phyloP scores from a whole-genome alignment of 1,140 invertebrate genomes.

The Magallana gigas region DNA sequence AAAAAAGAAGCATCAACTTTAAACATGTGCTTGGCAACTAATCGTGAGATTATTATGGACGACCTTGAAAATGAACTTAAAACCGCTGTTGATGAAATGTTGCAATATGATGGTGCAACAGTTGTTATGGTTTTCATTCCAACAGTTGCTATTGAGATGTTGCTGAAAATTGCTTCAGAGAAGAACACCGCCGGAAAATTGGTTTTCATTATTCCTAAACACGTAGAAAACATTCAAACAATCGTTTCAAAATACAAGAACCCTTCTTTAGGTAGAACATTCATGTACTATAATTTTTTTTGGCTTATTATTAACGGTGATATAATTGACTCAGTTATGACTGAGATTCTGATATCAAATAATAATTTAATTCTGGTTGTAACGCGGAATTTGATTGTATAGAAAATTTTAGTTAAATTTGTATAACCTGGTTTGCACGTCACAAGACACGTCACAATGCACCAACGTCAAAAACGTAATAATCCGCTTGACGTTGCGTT shows the following conservation, averaged over 20 bases:
- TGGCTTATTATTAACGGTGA: neutral
- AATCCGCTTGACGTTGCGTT: too few species aligned
- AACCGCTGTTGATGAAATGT: slow-evolving; percentile 21
- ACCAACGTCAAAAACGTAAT: too few species aligned
- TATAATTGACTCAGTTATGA: neutral
- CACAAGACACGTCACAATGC: too few species aligned
- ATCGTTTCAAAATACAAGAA: slow-evolving; percentile 12
- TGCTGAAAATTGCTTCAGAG: slow-evolving; percentile 11
- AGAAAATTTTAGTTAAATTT: too few species aligned
- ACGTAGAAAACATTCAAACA: slow-evolving; percentile 13
- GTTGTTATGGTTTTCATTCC: slow-evolving; percentile 28
- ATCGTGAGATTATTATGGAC: neutral
- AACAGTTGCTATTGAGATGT: neutral
- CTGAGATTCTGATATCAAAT: neutral
- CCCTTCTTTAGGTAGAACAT: slow-evolving; percentile 2
- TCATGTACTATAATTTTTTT: neutral
- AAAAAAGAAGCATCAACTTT: neutral
- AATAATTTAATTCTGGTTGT: neutral
- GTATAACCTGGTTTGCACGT: too few species aligned
- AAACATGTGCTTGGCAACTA: slow-evolving; percentile 10
- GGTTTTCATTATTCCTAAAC: slow-evolving; percentile 35
- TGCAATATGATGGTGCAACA: slow-evolving; percentile 30
- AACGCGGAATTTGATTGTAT: too few species aligned
- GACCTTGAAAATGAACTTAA: neutral
- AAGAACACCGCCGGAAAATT: slow-evolving; percentile 15